phyloP scores from a whole-genome alignment of 2,797 vertebrate species.

The Lycodopsis pacificus region DNA sequence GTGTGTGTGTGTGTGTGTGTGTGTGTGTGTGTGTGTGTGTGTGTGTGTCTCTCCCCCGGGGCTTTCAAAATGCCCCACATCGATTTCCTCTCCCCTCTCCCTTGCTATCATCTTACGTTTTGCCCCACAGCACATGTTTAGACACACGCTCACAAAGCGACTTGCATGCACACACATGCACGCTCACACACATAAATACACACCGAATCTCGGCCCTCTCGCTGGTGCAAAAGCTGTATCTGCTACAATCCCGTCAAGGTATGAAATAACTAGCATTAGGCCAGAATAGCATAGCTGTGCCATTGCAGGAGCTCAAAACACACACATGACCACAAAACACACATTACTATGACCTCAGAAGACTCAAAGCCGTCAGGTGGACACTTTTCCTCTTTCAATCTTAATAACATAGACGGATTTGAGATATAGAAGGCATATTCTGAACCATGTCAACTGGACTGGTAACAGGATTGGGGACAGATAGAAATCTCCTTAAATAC shows the following conservation, averaged over 20 bases:
- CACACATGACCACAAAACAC: slow-evolving; percentile 31
- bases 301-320: slow-evolving; percentile 58
- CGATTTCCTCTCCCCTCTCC: slow-evolving; percentile 70
- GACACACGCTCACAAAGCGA: slow-evolving; percentile 57
- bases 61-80: slow-evolving; percentile 72
- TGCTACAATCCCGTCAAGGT: slow-evolving; percentile 77
- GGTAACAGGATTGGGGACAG: slow-evolving; percentile 59
- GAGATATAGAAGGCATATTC: slow-evolving; percentile 36
- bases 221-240: slow-evolving; percentile 73
- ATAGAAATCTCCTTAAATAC: slow-evolving; percentile 49
- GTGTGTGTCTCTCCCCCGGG: slow-evolving; percentile 34
- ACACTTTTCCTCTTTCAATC: slow-evolving; percentile 55
- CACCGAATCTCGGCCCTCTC: slow-evolving; percentile 73
- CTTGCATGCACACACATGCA: slow-evolving; percentile 30
- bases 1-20: slow-evolving; percentile 1
- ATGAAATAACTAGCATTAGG: slow-evolving; percentile 82
- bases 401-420: slow-evolving; percentile 35
- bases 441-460: slow-evolving; percentile 34
- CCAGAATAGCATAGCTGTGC: slow-evolving; percentile 63
- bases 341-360: slow-evolving; percentile 54
- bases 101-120: slow-evolving; percentile 77
- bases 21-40: background rate
- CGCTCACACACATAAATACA: slow-evolving; percentile 50
- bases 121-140: slow-evolving; percentile 69
- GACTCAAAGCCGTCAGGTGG: slow-evolving; percentile 54